Base-by-base conservation (phyloP, 92 coral and sea anemone species). In the Phenganax marumi region DNA sequence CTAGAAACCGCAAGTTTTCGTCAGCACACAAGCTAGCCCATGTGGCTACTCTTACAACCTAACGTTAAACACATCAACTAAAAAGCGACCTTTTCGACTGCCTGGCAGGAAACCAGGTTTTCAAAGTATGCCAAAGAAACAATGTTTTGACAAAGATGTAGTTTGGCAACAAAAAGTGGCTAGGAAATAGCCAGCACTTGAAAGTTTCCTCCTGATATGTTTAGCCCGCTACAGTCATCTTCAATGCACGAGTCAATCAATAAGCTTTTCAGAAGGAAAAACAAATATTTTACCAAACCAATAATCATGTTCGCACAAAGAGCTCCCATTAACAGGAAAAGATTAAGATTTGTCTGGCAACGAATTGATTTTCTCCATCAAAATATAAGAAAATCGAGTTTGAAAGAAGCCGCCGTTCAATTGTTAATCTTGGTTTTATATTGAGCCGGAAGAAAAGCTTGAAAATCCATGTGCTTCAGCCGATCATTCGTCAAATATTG, bases 261-360 rank as follows among this genome's bases (percentile, higher is more conserved):
- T 56, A 7, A 14, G 18, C 17, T 14, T 14, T 21, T 56, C 7
- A 56, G 16, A 56, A 21, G 5, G 63, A 6, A 6, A 14, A 14
- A n/a, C 68, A 62, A 23, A 18, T 19, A 25, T 12, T 66, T 33
- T 66, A 24, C n/a, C 12, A 5, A 33, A 33, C 43, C 24, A 25
- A 66, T 25, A 47, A 33, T 66, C 16, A 33, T 62, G 12, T 25
- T 66, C n/a, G 49, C 48, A 10, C 48, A 24, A 25, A 25, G n/a
- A 66, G 43, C 49, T 66, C 72, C 68, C 48, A 66, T 12, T 5
- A 66, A 66, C 72, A 66, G 72, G 72, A 66, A 66, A 25, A 33
- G 49, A 66, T 66, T 23, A 66, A 66, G 72, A 66, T 66, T 66
- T 66, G 72, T 1, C 72, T 66, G 49, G 18, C 25, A 66, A 19